A percentile compares a stretch with the other conserved stretches of the same genome.
These are phyloP conservation scores for Invenusta paracnida DNA, from an alignment of 2,888 invertebrate genomes.

Conservation along the genomic window DNA sequence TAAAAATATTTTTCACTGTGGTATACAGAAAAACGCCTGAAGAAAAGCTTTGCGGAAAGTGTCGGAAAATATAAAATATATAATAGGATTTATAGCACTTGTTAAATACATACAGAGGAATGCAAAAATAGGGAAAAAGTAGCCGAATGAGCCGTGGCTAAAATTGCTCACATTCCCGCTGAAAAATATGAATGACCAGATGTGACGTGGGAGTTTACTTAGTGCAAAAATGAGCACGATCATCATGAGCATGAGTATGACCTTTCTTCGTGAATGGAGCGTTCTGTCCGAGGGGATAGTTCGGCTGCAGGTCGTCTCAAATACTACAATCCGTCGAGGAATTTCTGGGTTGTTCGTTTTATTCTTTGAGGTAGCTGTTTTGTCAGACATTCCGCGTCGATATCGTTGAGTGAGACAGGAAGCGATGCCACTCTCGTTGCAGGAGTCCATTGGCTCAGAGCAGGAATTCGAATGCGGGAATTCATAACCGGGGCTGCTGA, in stretches of 20 bases:
- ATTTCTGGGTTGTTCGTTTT: neutral
- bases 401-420: too few species aligned
- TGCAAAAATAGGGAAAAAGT: neutral
- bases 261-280: neutral
- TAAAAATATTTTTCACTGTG: too few species aligned
- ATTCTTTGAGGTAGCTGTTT: neutral
- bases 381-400: too few species aligned
- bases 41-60: neutral
- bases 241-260: neutral
- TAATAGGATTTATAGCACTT: neutral
- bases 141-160: neutral
- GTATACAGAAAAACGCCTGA: neutral
- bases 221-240: neutral
- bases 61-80: neutral
- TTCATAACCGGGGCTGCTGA: too few species aligned
- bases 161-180: neutral
- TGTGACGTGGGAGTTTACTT: neutral
- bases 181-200: neutral
- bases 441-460: neutral
- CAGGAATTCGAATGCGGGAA: neutral
- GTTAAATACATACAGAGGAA: neutral
- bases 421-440: too few species aligned
- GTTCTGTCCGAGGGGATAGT: neutral
- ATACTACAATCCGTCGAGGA: neutral
- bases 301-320: neutral